Base-by-base conservation (phyloP, 2,888 invertebrate species). In the Heliconius aoede region DNA sequence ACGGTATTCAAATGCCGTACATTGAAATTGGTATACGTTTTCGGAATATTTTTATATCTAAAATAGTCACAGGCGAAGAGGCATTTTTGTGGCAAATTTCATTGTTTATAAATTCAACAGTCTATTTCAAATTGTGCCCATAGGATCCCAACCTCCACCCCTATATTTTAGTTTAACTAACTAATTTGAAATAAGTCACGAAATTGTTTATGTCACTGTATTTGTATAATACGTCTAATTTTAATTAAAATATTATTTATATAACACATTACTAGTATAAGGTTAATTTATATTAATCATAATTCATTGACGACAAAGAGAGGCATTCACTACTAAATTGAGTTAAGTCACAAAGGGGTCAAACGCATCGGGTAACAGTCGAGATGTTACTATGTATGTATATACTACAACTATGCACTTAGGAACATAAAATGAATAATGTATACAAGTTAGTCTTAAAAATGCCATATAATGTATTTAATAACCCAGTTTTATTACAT, bases 351-450 rank as follows among this genome's bases (percentile, higher is more conserved):
- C 85, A 89, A 90, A 86, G 88, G 89, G 93, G 93, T 91, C 91
- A 90, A 90, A 90, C 88, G 90, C 88, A 88, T 88, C 87, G 83
- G 83, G 86, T 92, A 92, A 91, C 91, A 90, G 91, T 84, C 84
- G 84, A 84, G 81, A 85, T 86, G 87, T 89, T 89, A 90, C n/a
- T n/a, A n/a, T n/a, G n/a, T n/a, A n/a, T n/a, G n/a, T n/a, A n/a
- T n/a, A n/a, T n/a, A n/a, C n/a, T n/a, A n/a, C n/a, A n/a, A 58
- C 55, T 76, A 64, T 36, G 28, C 58, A 64, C 62, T 58, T 46
- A 32, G n/a, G 58, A 65, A 40, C 30, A 36, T 71, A 65, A 11
- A 28, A 64, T n/a, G 40, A 8, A 24, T 40, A 15, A 13, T 36
- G 65, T 36, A 18, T 13, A 5, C 36, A 36, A 32, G 1, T 64